These are phyloP conservation scores for Drosophila mercatorum DNA, from an alignment of 2,888 invertebrate species.

Conservation along the genomic window DNA sequence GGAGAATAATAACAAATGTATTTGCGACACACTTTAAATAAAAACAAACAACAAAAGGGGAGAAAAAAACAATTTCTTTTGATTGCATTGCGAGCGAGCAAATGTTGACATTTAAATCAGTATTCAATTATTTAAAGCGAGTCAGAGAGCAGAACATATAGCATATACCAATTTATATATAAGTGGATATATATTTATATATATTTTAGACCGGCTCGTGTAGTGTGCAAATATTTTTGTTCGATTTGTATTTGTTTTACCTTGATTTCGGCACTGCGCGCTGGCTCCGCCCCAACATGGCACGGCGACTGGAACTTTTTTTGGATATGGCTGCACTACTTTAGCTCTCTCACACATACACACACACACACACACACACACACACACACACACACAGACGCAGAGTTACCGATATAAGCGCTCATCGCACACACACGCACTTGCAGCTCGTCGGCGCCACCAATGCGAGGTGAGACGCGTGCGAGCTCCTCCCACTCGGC, in stretches of 20 bases:
- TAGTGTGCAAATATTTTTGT: slow-evolving; percentile 74
- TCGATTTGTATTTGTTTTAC: slow-evolving; percentile 77
- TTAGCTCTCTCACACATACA: slow-evolving; percentile 37
- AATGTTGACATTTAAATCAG: slow-evolving; percentile 75
- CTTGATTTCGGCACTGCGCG: slow-evolving; percentile 71
- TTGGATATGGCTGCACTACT: slow-evolving; percentile 60
- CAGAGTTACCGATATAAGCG: slow-evolving; percentile 16
- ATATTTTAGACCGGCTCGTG: slow-evolving; percentile 6
- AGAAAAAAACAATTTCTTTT: background rate
- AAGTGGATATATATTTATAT: background rate
- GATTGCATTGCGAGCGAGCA: slow-evolving; percentile 27
- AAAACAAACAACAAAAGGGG: background rate
- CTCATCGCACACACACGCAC: background rate
- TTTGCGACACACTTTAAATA: slow-evolving; percentile 9
- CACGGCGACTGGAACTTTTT: slow-evolving; percentile 42
- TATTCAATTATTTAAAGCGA: slow-evolving; percentile 71
- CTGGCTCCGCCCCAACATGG: slow-evolving; percentile 76
- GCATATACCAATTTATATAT: slow-evolving; percentile 2
- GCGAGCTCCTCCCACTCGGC: slow-evolving; percentile 68
- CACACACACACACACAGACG: slow-evolving; percentile 28
- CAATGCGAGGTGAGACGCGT: slow-evolving; percentile 55
- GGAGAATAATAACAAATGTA: slow-evolving; percentile 9
- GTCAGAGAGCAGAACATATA: slow-evolving; percentile 21
- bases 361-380: slow-evolving; percentile 29
- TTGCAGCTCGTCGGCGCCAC: slow-evolving; percentile 32